Evolutionary conservation across 1,140 invertebrate genomes (phyloP).

Genomic region (Rhopalosiphum maidis): DNA sequence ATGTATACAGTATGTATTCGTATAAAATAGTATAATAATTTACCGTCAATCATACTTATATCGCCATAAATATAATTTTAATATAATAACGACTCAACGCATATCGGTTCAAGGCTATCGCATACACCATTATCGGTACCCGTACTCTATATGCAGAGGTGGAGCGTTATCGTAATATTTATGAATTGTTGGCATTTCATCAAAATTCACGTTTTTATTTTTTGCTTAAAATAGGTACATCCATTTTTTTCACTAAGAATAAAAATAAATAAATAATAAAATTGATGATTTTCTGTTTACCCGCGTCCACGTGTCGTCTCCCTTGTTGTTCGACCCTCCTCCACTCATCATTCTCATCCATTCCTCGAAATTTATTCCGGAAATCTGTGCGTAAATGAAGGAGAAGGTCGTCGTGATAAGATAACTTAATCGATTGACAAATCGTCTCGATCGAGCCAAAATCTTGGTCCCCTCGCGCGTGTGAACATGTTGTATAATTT

Average conservation of each 20-base stretch:
- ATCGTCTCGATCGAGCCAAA: background rate
- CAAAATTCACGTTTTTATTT: background rate
- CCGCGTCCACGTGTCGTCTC: background rate
- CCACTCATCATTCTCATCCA: background rate
- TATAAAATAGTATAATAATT: background rate
- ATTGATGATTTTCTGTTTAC: background rate
- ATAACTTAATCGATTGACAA: background rate
- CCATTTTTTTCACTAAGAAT: background rate
- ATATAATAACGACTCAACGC: background rate
- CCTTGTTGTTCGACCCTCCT: background rate
- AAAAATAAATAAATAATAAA: conserved; percentile 5
- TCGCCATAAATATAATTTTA: background rate
- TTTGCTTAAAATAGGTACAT: background rate
- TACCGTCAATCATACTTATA: background rate
- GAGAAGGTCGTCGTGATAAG: conserved; percentile 4
- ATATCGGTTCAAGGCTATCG: background rate
- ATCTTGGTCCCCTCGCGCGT: background rate
- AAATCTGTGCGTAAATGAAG: background rate
- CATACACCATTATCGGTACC: background rate
- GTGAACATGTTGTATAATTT: background rate
- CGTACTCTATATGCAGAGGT: background rate
- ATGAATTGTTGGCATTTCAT: conserved; percentile 10
- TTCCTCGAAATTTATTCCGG: background rate
- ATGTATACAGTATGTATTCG: background rate
- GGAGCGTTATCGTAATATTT: background rate